These are phyloP conservation scores for Malthinus flaveolus DNA, from an alignment of 2,888 invertebrate species.

Conservation along the genomic window DNA sequence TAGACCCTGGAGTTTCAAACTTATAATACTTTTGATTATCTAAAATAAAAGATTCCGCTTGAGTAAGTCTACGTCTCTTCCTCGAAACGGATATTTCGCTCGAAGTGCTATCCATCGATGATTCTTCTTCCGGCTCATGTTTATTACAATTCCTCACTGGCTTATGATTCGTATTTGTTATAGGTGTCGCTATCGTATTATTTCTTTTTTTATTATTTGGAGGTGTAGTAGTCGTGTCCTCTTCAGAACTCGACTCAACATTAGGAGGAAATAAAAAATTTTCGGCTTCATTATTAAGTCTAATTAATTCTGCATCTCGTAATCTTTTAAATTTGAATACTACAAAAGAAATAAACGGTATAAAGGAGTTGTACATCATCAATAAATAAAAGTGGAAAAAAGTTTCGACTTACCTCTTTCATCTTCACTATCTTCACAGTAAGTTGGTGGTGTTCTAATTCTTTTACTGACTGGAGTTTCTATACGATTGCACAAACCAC, in stretches of 20 bases:
- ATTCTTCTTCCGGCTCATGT: conserved; percentile 25
- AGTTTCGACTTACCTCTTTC: conserved; percentile 23
- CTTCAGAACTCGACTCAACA: conserved; percentile 62
- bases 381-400: neutral
- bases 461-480: conserved; percentile 27
- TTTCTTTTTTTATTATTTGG: conserved; percentile 33
- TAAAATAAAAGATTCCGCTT: conserved; percentile 61
- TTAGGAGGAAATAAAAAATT: conserved; percentile 82
- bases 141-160: conserved; percentile 4
- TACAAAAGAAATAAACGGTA: conserved; percentile 42
- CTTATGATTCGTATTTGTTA: conserved; percentile 9
- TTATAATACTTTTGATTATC: conserved; percentile 65
- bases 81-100: conserved; percentile 39
- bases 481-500: conserved; percentile 42
- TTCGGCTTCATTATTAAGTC: conserved; percentile 82
- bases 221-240: conserved; percentile 57
- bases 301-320: conserved; percentile 71
- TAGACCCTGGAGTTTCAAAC: conserved; percentile 56
- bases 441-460: conserved; percentile 19
- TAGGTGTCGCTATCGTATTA: conserved; percentile 16
- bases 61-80: conserved; percentile 56
- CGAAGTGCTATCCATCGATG: conserved; percentile 46
- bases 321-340: conserved; percentile 78
- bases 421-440: conserved; percentile 39
- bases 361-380: neutral